Base-by-base conservation (phyloP, 30 jellyfish, hydroid and myxozoan genomes). In the Chrysaora quinquecirrha region DNA sequence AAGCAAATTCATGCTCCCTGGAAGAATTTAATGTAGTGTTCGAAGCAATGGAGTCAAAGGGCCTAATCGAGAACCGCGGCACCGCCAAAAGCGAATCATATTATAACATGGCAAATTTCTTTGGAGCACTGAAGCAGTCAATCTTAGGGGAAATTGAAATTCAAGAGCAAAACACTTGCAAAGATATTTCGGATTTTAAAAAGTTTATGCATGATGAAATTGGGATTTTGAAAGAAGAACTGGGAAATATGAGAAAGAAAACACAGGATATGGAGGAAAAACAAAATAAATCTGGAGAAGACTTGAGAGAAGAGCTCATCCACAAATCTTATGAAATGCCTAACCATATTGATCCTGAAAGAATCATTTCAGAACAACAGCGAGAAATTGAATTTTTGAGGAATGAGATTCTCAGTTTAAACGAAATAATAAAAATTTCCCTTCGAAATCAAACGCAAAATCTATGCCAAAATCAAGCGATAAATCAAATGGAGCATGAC, bases 21-120 rank as follows among this genome's bases (percentile, higher is more conserved):
- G 78, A 24, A 64, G 30, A 64, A 64, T 64, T 64, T 30, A 64
- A 64, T 64, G 50, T 64, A 30, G 77, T 29, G 30, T 64, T 64
- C 77, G 77, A 64, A 10, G 48, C 77, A 18, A 64, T 64, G 48
- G 52, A 64, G 77, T 20, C 77, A 64, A 64, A 29, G n/a, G 77
- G 77, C 77, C 77, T 64, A 64, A 64, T 64, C 77, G 52, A 64
- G 49, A 64, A 64, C 77, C 77, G 77, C 30, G 77, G 77, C n/a
- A 64, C 77, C n/a, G 77, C 49, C 77, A 64, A 64, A 64, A 64
- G 77, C 22, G 77, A 64, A 30, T 64, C 77, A 29, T 64, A 64
- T 28, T 21, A 64, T 64, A 29, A 29, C 77, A 64, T 64, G 77
- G 77, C 77, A 64, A n/a, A n/a, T n/a, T n/a, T n/a, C n/a, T n/a